Percentiles rank a stretch among this genome's conserved stretches.
These are phyloP conservation scores for Cantharis rustica DNA, from an alignment of 2,888 invertebrate species.

Conservation along the genomic window DNA sequence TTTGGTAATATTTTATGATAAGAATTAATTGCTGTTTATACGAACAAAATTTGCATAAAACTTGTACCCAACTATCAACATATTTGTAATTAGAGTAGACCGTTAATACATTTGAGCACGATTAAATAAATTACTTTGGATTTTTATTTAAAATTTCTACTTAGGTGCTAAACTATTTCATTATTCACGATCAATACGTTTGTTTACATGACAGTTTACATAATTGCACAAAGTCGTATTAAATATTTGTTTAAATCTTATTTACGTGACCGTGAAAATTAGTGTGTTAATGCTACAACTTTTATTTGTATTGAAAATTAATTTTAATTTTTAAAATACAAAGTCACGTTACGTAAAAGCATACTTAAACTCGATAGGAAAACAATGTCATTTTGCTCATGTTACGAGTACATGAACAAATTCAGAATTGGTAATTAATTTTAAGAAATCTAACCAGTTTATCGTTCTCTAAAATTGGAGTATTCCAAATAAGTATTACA, in stretches of 20 bases:
- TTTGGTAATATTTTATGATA: constrained; percentile 16
- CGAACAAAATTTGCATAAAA: neutral
- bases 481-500: no score
- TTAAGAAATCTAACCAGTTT: neutral
- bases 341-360: neutral
- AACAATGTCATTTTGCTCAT: neutral
- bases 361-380: neutral
- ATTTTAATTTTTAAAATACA: neutral
- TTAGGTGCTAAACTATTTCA: neutral
- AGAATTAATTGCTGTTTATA: constrained; percentile 15
- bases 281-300: neutral
- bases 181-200: neutral
- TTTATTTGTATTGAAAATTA: neutral
- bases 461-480: no score
- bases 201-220: neutral
- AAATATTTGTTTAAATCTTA: neutral
- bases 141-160: neutral
- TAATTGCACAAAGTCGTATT: neutral
- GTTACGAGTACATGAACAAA: neutral
- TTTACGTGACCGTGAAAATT: neutral
- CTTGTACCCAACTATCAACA: neutral
- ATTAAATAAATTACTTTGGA: neutral
- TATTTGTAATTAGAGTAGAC: neutral
- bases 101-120: neutral
- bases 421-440: neutral